phyloP scores from a whole-genome alignment of 1,140 invertebrate species.

The Macrobrachium nipponense region DNA sequence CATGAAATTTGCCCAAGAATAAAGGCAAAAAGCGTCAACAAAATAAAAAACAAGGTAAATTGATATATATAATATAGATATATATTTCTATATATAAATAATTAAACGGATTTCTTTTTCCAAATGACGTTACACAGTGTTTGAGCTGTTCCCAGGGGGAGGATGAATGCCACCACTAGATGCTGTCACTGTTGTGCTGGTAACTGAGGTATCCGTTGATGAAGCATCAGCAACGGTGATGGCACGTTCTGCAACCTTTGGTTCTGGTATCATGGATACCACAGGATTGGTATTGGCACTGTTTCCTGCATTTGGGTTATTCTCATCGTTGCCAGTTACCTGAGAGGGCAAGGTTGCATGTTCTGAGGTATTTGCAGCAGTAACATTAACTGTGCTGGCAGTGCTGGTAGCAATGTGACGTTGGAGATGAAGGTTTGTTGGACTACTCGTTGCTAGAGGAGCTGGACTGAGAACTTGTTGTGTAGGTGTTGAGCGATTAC shows the following conservation, averaged over 20 bases:
- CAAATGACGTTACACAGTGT: conserved; percentile 9
- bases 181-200: conserved; percentile 18
- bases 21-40: too few species aligned
- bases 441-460: conserved; percentile 47
- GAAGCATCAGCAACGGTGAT: conserved; percentile 25
- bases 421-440: conserved; percentile 24
- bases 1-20: too few species aligned
- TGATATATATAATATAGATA: not conserved
- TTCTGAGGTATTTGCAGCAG: conserved; percentile 18
- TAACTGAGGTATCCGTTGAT: conserved; percentile 23
- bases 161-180: conserved; percentile 5
- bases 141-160: conserved; percentile 35
- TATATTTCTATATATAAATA: conserved; percentile 1
- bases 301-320: conserved; percentile 59
- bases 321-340: conserved; percentile 53
- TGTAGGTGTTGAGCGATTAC: conserved; percentile 50
- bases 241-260: conserved; percentile 50
- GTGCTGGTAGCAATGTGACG: conserved; percentile 22
- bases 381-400: conserved; percentile 17
- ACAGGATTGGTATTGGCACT: conserved; percentile 51
- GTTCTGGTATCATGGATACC: conserved; percentile 39
- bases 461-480: conserved; percentile 52
- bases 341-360: conserved; percentile 39
- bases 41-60: too few species aligned
- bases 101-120: not conserved